A percentile compares a stretch with the other conserved stretches of the same genome.
These are phyloP conservation scores for Harpagoxenus sublaevis DNA, from an alignment of 2,888 invertebrate species.

Conservation along the genomic window DNA sequence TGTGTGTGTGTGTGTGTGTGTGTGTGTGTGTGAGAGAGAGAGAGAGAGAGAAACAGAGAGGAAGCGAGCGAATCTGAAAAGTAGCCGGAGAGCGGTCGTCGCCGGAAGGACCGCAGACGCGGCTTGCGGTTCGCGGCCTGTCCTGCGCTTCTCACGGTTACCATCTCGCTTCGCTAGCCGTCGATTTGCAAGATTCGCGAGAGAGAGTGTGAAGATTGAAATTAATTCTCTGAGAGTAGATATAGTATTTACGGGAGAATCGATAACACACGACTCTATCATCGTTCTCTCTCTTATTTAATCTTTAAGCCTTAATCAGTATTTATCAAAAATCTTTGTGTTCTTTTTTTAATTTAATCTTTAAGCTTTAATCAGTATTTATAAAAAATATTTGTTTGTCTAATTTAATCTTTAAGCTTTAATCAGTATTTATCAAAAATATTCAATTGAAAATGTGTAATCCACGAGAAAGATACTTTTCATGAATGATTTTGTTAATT, in stretches of 20 bases:
- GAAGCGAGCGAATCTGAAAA: slow-evolving; percentile 71
- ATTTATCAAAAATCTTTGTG: neutral
- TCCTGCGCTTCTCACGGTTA: slow-evolving; percentile 63
- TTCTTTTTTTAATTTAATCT: too few species aligned
- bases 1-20: neutral
- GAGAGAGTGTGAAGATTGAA: slow-evolving; percentile 65
- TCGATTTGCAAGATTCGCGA: slow-evolving; percentile 40
- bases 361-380: neutral
- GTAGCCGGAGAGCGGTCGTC: slow-evolving; percentile 70
- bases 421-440: neutral
- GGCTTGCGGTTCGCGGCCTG: slow-evolving; percentile 77
- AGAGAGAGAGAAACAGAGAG: neutral
- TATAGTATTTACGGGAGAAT: neutral
- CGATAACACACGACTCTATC: neutral
- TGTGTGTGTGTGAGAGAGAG: neutral
- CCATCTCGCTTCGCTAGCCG: slow-evolving; percentile 13
- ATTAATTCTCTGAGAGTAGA: slow-evolving; percentile 61
- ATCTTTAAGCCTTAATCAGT: neutral
- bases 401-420: neutral
- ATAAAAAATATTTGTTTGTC: neutral
- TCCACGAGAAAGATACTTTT: neutral
- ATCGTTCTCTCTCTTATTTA: neutral
- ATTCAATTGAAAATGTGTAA: neutral
- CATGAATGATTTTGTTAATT: neutral
- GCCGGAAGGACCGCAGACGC: slow-evolving; percentile 79